These are phyloP conservation scores for Typhlichthys eigenmanni DNA, from an alignment of 2,797 vertebrate species.

Conservation along the genomic window DNA sequence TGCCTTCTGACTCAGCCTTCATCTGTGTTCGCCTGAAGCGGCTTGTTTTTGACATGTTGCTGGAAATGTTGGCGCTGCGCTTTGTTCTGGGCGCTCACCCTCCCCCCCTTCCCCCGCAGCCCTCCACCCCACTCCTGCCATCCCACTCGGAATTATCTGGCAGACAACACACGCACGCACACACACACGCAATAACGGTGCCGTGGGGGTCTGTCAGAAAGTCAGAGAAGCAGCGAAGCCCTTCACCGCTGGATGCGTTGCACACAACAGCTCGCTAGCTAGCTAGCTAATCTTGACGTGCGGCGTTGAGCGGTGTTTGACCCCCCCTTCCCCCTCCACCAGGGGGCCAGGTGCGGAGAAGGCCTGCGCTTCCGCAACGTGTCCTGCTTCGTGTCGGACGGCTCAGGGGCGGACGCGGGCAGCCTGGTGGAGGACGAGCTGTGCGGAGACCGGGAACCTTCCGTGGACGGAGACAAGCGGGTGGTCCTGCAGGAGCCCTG, in stretches of 20 bases:
- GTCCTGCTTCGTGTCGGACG: slow-evolving; percentile 92
- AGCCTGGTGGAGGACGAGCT: slow-evolving; percentile 90
- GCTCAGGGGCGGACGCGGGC: slow-evolving; percentile 77
- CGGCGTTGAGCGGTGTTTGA: not conserved
- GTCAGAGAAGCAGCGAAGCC: slow-evolving; percentile 1
- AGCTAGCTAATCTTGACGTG: not conserved
- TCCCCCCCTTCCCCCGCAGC: not conserved
- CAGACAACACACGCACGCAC: not conserved
- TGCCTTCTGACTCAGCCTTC: slow-evolving; percentile 9
- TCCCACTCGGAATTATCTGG: slow-evolving; percentile 14
- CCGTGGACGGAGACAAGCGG: slow-evolving; percentile 82
- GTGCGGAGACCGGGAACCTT: slow-evolving; percentile 85
- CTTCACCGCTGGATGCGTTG: slow-evolving; percentile 3
- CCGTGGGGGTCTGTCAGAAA: not conserved
- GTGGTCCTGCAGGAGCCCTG: slow-evolving; percentile 86
- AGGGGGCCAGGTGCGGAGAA: slow-evolving; percentile 93
- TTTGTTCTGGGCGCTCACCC: slow-evolving; percentile 37
- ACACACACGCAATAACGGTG: slow-evolving; percentile 1
- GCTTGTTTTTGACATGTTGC: slow-evolving; percentile 21
- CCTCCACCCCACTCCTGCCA: not conserved
- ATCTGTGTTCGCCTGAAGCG: slow-evolving; percentile 6
- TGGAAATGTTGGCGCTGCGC: slow-evolving; percentile 22
- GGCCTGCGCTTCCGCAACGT: slow-evolving; percentile 88
- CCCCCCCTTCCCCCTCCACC: not conserved
- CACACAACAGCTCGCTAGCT: not conserved